Conservation (phyloP, 1,140 invertebrate genomes). For the Phymorhynchus buccinoides region DNA sequence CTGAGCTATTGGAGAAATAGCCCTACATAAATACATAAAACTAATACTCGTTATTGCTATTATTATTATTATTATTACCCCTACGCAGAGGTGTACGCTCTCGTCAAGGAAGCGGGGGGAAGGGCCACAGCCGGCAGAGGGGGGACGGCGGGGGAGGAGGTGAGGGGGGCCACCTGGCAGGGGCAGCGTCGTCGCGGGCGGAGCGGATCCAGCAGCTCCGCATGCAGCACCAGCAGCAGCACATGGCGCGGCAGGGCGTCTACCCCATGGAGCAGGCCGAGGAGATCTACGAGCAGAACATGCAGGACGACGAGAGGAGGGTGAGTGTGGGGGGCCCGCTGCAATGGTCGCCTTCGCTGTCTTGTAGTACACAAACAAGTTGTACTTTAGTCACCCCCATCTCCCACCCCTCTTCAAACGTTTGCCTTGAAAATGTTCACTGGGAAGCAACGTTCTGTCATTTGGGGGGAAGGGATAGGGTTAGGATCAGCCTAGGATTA, state of each 20-base stretch:
- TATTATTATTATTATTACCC: neutral
- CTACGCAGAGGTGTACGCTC: too few relatives aligned
- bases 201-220: slow-evolving; percentile 77
- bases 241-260: slow-evolving; percentile 74
- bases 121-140: neutral
- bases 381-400: too few relatives aligned
- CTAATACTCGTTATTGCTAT: neutral
- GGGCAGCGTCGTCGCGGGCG: slow-evolving; percentile 63
- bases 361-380: too few relatives aligned
- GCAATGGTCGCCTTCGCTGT: too few relatives aligned
- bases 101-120: neutral
- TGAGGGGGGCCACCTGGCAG: slow-evolving; percentile 24
- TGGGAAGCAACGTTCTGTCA: too few relatives aligned
- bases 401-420: too few relatives aligned
- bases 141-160: neutral
- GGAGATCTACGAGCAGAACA: slow-evolving; percentile 73
- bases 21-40: neutral
- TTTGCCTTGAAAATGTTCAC: too few relatives aligned
- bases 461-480: too few relatives aligned
- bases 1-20: too few relatives aligned
- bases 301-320: slow-evolving; percentile 36
- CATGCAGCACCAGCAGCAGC: slow-evolving; percentile 76
- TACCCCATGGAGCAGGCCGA: slow-evolving; percentile 69
- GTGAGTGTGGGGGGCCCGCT: too few relatives aligned
- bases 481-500: too few relatives aligned